Percentiles rank a stretch among this genome's conserved stretches.
These are phyloP conservation scores for Acholoe squamosa DNA, from an alignment of 2,888 invertebrate genomes.

Conservation along the genomic window DNA sequence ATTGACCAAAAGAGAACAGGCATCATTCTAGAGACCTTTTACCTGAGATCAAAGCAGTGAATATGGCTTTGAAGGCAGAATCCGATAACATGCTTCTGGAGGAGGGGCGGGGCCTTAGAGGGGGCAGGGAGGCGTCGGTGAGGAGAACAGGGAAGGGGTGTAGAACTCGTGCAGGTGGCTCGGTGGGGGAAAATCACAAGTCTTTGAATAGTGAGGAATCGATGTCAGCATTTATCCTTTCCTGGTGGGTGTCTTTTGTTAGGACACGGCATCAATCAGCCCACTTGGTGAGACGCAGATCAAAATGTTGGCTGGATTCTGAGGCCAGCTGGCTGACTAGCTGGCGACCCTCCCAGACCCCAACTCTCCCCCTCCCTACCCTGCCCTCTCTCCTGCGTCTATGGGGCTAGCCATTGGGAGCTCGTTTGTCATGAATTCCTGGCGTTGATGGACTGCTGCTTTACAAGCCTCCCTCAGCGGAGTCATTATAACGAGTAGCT, in stretches of 20 bases:
- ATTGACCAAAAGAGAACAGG: not conserved
- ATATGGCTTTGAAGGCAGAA: constrained; percentile 1
- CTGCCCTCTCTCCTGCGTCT: not conserved
- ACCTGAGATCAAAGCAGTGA: not conserved
- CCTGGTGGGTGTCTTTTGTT: constrained; percentile 29
- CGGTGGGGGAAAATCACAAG: constrained; percentile 29
- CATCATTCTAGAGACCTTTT: not conserved
- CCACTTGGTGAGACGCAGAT: not conserved
- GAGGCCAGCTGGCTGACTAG: not conserved
- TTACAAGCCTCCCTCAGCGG: constrained; percentile 3
- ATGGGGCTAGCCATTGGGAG: not conserved
- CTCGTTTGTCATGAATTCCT: constrained; percentile 19
- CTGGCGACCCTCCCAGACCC: not conserved
- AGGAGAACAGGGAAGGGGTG: not conserved
- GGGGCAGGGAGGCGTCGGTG: not conserved
- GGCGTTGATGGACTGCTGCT: not conserved
- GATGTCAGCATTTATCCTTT: constrained; percentile 43
- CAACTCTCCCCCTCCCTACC: not conserved
- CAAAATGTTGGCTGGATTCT: constrained; percentile 40
- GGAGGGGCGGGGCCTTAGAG: not conserved
- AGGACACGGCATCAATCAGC: constrained; percentile 35
- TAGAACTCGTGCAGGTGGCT: constrained; percentile 19
- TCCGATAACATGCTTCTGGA: not conserved
- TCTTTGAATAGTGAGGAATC: constrained; percentile 48
- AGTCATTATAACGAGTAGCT: constrained; percentile 38